Evolutionary conservation across 2,888 invertebrate genomes (phyloP), one percentile per base, ranked within the genome.

Genomic region (Tiliacea citrago): DNA sequence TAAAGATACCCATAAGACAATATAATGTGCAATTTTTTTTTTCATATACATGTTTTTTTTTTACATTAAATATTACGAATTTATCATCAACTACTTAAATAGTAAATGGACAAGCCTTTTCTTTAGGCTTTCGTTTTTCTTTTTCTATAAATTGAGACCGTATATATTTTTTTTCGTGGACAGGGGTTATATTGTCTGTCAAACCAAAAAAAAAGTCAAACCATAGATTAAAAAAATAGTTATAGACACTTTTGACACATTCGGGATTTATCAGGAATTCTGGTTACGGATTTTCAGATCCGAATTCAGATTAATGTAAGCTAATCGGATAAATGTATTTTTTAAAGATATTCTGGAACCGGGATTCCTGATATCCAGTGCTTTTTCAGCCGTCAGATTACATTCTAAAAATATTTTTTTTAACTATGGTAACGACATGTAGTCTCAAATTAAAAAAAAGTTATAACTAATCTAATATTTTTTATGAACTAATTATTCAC

Each of bases 401-500:
- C 51, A 5, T 39, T 39, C 7, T 39, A 13, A n/a, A 5, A 9
- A 18, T 1, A 8, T 35, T 73, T 60, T 65, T 47, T 47, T n/a
- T 9, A 21, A 1, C 16, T 51, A 61, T 39, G 13, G n/a, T 39
- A 16, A 18, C 55, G 0, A 58, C 10, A 55, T 21, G 21, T 0
- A 68, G 75, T 83, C 74, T 51, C 83, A 83, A 82, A 82, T 82
- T 29, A 24, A 74, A 74, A 75, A 47, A 39, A 6, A 9, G 2
- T 53, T 61, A 60, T 55, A 60, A 55, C 68, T 72, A 82, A n/a
- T 53, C 76, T 77, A 67, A 58, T 83, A 68, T 55, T 77, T 66
- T 84, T 79, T 77, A 79, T 53, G 60, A 81, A 57, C 81, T 82
- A 85, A 75, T 75, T 87, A 87, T 88, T 88, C 87, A 87, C 87